Evolutionary conservation across 1,140 invertebrate genomes (phyloP), one percentile per base, ranked within the genome.

Genomic region (Octopus sinensis): DNA sequence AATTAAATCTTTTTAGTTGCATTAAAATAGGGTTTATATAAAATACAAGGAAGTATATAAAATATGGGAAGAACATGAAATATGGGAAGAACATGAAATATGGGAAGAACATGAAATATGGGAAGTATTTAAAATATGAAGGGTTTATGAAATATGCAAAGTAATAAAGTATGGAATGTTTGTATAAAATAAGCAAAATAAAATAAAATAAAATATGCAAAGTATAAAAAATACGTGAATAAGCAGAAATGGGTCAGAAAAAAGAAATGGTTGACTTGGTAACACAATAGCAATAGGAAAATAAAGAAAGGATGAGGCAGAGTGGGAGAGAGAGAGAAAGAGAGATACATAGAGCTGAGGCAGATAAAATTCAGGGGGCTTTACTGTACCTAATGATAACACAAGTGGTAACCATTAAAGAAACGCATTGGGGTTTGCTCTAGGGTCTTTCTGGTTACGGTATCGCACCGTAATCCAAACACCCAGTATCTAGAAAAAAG

Each of bases 391-490:
- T 73, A 73, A 73, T 13, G 17, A 23, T 23, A 73, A 73, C 13
- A 23, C 13, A 73, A 73, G 30, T n/a, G 30, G 5, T 23, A 12
- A 43, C 52, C 54, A 71, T 90, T 96, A 98, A 90, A 98, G 95
- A 93, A 98, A 98, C 93, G 96, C 96, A 93, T 96, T 97, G 87
- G 96, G 96, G 93, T 98, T 97, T 93, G 95, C 96, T 87, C 95
- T 92, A 43, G 96, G 96, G 92, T 98, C 96, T 94, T 97, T 97
- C 93, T 97, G 96, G 92, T 98, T 98, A 91, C 97, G 95, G 93
- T 96, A 98, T 83, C 96, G 94, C 87, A 97, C 94, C 84, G 97
- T 97, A 93, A 98, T 94, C 96, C 96, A 97, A 85, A 98, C 96
- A 92, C 97, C 97, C 91, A 98, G 93, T 93, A 98, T 96, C 96